Base-by-base conservation (phyloP, 2,888 invertebrate genomes). In the Aphidoletes aphidimyza region DNA sequence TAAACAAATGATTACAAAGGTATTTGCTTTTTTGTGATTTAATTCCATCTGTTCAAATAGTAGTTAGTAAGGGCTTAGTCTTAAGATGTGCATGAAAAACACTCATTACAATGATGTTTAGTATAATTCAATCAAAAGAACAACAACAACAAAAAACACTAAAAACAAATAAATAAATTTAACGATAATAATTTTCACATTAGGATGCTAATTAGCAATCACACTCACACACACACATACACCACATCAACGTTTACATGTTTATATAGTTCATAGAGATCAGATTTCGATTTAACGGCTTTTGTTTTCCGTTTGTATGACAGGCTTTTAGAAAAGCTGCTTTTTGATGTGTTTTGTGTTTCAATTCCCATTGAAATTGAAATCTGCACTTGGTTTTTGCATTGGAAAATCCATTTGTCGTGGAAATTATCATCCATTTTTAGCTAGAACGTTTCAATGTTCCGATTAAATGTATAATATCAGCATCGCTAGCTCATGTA, bases 11-110 rank as follows among this genome's bases (percentile, higher is more conserved):
- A n/a, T n/a, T n/a, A 54, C 22, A 22, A 54, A 30, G 30, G 30
- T 69, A 69, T 69, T 69, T 69, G 69, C 69, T 69, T 69, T n/a
- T 69, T 69, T 69, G 69, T 69, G 69, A 69, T 30, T 69, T 69
- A 69, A 69, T 69, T 69, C 69, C 69, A 69, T 69, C 69, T 69
- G 69, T 69, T 69, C 69, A 69, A 69, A 69, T 69, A 69, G 69
- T 69, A 69, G 69, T n/a, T 42, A 14, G 34, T 69, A 69, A 69
- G 69, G 14, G 30, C 69, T 11, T 69, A 69, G 69, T 30, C 3
- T 30, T 69, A 69, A 69, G 69, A 34, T 69, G 69, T 69, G 69
- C 69, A 54, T 22, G 3, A 54, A 54, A n/a, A 54, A 54, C 69
- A 69, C 69, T 22, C 69, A 26, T 8, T 5, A 54, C 54, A 54